phyloP scores from a whole-genome alignment of 2,797 vertebrate genomes.

The Spheniscus humboldti region DNA sequence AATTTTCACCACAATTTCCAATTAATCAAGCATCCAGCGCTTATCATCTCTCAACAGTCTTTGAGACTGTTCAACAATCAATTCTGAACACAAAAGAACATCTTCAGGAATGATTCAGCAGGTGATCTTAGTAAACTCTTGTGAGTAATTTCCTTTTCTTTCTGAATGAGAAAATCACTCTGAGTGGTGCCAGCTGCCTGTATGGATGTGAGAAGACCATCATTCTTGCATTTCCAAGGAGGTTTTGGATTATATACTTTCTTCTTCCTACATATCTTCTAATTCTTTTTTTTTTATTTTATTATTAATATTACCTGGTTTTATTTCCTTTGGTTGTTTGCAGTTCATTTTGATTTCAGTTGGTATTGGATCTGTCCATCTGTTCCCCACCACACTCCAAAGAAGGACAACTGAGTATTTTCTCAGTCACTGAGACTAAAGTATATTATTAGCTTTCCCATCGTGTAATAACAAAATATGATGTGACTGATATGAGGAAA shows the following conservation, averaged over 20 bases:
- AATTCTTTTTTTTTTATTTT: not conserved
- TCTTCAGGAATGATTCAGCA: not conserved
- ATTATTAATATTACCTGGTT: not conserved
- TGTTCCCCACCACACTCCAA: not conserved
- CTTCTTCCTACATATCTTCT: not conserved
- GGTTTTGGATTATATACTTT: not conserved
- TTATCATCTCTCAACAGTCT: not conserved
- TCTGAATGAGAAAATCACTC: not conserved
- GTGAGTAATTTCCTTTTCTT: not conserved
- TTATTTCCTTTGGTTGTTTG: not conserved
- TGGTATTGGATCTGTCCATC: not conserved
- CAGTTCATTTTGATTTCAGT: not conserved
- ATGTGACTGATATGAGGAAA: not conserved
- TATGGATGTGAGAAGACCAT: not conserved
- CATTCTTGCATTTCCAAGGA: not conserved
- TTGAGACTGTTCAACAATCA: not conserved
- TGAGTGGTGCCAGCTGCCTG: not conserved
- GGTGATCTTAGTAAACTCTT: not conserved
- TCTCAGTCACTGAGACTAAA: not conserved
- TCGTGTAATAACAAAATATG: not conserved
- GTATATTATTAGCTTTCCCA: not conserved
- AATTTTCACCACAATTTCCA: not conserved
- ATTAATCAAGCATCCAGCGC: not conserved
- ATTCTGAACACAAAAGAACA: not conserved
- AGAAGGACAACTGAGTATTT: not conserved